Evolutionary conservation across 2,113 vertebrate species (phyloP).

Genomic region (Corapipo altera): DNA sequence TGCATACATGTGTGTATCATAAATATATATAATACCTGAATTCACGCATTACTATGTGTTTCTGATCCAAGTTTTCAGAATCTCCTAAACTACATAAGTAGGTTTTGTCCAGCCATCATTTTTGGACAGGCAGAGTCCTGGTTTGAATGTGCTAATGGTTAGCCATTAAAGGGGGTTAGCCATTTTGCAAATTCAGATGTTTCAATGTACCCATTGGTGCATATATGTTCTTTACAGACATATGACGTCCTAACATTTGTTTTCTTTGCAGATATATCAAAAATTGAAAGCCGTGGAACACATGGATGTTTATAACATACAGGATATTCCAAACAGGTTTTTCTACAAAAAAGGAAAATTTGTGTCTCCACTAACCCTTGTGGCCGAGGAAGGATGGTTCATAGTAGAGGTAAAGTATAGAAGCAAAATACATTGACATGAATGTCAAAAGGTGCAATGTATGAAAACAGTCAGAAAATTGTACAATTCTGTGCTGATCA

Average conservation of each 20-base stretch:
- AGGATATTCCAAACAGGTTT: conserved; percentile 85
- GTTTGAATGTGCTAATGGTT: background rate
- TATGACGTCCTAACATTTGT: background rate
- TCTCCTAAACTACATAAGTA: background rate
- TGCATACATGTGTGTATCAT: rapidly evolving
- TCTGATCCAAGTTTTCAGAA: background rate
- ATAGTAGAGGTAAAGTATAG: conserved; percentile 83
- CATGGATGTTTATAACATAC: conserved; percentile 81
- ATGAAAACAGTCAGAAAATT: background rate
- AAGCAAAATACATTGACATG: background rate
- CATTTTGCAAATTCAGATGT: background rate
- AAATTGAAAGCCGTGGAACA: conserved; percentile 77
- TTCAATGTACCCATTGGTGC: background rate
- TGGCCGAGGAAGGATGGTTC: conserved; percentile 93
- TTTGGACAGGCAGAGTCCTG: background rate
- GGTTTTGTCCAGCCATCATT: background rate
- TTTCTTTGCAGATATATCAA: conserved; percentile 78
- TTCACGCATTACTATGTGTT: background rate
- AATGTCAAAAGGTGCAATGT: background rate
- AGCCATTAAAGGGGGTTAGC: background rate
- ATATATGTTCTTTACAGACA: background rate
- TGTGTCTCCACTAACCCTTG: conserved; percentile 87
- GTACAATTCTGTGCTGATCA: background rate
- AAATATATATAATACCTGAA: background rate
- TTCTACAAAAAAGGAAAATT: conserved; percentile 88